Percentiles rank a stretch among this genome's conserved stretches.
phyloP scores from a whole-genome alignment of 2,888 invertebrate genomes.

The Pardosa pseudoannulata region DNA sequence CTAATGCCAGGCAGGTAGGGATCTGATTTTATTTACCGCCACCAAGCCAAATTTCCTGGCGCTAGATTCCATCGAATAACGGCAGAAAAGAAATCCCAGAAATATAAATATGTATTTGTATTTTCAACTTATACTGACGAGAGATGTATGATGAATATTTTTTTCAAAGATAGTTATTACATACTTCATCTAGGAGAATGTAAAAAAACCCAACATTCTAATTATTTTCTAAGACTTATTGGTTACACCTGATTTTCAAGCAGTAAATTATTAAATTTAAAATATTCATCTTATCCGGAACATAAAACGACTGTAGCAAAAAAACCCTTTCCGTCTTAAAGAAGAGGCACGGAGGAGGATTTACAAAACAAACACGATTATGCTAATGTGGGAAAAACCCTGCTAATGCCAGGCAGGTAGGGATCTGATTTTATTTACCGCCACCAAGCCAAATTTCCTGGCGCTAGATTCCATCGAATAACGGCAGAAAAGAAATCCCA shows the following conservation, averaged over 20 bases:
- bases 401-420: neutral
- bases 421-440: slow-evolving; percentile 44
- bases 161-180: no score
- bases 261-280: no score
- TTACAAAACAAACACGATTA: slow-evolving; percentile 27
- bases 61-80: slow-evolving; percentile 25
- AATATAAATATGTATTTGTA: slow-evolving; percentile 62
- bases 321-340: neutral
- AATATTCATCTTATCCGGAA: no score
- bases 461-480: slow-evolving; percentile 25
- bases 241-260: no score
- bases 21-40: slow-evolving; percentile 41
- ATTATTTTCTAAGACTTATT: no score
- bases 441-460: slow-evolving; percentile 37
- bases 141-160: no score
- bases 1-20: no score
- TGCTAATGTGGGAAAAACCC: slow-evolving; percentile 32
- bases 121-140: slow-evolving; percentile 46
- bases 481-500: slow-evolving; percentile 42
- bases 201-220: no score
- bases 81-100: slow-evolving; percentile 43
- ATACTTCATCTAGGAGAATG: no score
- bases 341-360: neutral
- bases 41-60: slow-evolving; percentile 35
- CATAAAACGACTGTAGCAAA: no score